A percentile compares a stretch with the other conserved stretches of the same genome.
Conservation (phyloP, 2,113 vertebrate species). For the Podarcis muralis region DNA sequence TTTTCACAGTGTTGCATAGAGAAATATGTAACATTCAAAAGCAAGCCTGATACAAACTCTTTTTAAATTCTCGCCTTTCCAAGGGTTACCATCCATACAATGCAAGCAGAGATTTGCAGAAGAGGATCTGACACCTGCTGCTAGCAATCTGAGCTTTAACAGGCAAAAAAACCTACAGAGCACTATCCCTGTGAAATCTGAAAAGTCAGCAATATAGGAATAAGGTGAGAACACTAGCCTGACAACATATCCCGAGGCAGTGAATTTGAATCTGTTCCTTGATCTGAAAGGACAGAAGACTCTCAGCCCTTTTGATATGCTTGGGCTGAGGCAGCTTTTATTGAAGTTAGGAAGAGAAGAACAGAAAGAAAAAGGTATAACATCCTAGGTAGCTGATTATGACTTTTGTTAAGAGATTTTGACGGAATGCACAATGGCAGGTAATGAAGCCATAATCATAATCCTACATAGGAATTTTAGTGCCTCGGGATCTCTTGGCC, state of each 20-base stretch:
- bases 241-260: slow-evolving; percentile 71
- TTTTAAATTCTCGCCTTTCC: neutral
- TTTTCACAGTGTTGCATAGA: neutral
- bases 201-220: slow-evolving; percentile 61
- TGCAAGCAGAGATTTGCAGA: neutral
- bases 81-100: neutral
- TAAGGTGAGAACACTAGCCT: slow-evolving; percentile 52
- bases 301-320: slow-evolving; percentile 70
- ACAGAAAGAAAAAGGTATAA: slow-evolving; percentile 45
- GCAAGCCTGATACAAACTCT: neutral
- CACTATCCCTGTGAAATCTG: slow-evolving; percentile 43
- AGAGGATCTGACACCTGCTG: neutral
- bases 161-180: slow-evolving; percentile 39
- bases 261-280: slow-evolving; percentile 72
- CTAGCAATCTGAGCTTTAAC: slow-evolving; percentile 28
- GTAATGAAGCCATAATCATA: slow-evolving; percentile 13
- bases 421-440: slow-evolving; percentile 26
- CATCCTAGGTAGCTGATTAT: slow-evolving; percentile 41
- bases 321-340: slow-evolving; percentile 56
- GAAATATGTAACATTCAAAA: neutral
- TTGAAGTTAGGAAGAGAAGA: slow-evolving; percentile 59
- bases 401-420: slow-evolving; percentile 27
- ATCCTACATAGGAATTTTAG: neutral
- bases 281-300: slow-evolving; percentile 70
- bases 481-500: neutral